Evolutionary conservation across 1,140 invertebrate genomes (phyloP).

Genomic region (Agraylea sexmaculata): DNA sequence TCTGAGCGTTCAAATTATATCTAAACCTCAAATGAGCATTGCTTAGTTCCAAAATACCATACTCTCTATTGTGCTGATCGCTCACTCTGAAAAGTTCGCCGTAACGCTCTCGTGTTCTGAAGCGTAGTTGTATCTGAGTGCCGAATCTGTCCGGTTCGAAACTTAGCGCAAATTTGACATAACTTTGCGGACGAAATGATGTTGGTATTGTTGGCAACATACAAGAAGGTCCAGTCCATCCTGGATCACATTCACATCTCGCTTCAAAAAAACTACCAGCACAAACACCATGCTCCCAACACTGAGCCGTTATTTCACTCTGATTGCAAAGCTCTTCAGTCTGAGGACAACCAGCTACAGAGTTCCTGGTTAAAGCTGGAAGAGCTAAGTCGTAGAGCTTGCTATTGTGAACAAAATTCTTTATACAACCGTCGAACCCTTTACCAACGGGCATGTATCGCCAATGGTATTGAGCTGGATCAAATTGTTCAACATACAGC

Average conservation of each 20-base stretch:
- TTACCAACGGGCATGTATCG: conserved; percentile 39
- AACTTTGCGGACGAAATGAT: conserved; percentile 52
- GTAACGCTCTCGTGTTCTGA: conserved; percentile 51
- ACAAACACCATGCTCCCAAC: conserved; percentile 52
- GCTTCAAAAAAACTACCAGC: conserved; percentile 45
- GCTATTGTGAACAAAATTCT: conserved; percentile 57
- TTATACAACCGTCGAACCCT: conserved; percentile 55
- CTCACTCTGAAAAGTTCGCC: conserved; percentile 51
- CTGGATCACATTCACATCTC: conserved; percentile 52
- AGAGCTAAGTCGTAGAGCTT: conserved; percentile 51
- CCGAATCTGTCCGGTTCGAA: conserved; percentile 51
- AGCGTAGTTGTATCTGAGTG: conserved; percentile 51
- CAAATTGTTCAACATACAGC: conserved; percentile 39
- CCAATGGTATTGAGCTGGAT: conserved; percentile 41
- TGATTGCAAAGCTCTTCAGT: conserved; percentile 44
- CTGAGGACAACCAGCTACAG: conserved; percentile 44
- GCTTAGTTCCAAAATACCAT: conserved; percentile 52
- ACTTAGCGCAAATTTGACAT: conserved; percentile 55
- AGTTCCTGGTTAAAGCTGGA: conserved; percentile 41
- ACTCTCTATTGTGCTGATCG: conserved; percentile 53
- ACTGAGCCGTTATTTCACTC: conserved; percentile 35
- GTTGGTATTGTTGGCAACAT: conserved; percentile 42
- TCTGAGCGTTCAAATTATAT: conserved; percentile 52
- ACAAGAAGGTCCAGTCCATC: conserved; percentile 49
- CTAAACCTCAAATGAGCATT: conserved; percentile 46